phyloP scores from a whole-genome alignment of 37 sponge, comb jelly and placozoan genomes.

The Geodia barretti region DNA sequence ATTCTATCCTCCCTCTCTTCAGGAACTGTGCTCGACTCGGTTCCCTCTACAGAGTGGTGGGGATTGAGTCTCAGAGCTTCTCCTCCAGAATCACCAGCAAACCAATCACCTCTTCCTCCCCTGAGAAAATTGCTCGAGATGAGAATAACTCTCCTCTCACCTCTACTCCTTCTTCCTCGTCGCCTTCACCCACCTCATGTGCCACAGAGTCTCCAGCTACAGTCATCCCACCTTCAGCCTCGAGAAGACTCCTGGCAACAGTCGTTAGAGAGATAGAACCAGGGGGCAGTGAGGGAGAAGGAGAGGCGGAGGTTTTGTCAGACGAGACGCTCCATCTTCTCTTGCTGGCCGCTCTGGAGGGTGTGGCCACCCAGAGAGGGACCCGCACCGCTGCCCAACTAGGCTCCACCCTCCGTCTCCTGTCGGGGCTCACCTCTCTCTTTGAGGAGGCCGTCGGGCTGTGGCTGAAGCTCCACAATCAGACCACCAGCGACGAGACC shows the following conservation, averaged over 20 bases:
- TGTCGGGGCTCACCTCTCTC: constrained; percentile 33
- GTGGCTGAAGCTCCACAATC: constrained; percentile 46
- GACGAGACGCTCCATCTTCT: constrained; percentile 36
- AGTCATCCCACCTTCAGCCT: neutral
- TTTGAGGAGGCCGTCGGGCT: constrained; percentile 44
- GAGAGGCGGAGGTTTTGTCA: neutral
- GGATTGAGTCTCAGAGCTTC: neutral
- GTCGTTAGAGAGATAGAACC: neutral
- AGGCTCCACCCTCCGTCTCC: constrained; percentile 17
- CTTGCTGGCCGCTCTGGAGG: constrained; percentile 47
- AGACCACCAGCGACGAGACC: constrained; percentile 4
- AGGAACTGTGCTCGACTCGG: no score
- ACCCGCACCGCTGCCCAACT: constrained; percentile 26
- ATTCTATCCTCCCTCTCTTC: no score
- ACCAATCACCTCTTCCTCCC: neutral
- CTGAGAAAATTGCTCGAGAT: no score
- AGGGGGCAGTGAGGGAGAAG: neutral
- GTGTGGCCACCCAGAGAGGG: neutral
- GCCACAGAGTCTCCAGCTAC: neutral
- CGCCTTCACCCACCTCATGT: neutral
- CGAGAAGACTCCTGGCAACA: neutral
- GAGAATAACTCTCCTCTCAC: no score
- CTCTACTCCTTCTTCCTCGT: neutral
- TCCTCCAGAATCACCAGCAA: neutral
- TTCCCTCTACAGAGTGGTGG: no score